Evolutionary conservation across 2,888 invertebrate species (phyloP), one percentile per base, ranked within the genome.

Genomic region (Capitulum mitella): DNA sequence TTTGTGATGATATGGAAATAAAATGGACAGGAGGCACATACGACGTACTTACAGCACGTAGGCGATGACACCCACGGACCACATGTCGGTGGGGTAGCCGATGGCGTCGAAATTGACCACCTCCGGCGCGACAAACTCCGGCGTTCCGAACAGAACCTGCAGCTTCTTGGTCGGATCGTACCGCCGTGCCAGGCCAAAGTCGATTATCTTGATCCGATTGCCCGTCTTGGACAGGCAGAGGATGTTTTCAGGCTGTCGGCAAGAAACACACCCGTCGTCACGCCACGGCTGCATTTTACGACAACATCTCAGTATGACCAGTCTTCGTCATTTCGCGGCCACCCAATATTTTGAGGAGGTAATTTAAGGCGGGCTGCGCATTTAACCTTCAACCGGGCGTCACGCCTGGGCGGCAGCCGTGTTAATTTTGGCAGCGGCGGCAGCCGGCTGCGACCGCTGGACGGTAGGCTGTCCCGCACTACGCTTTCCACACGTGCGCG

Each of bases 91-190:
- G 16, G 93, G 93, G 84, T 92, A 97, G 79, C 94, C 93, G 84
- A 99, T 96, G 84, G 93, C 93, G 85, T 99, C 98, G 86, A 98
- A 99, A 88, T 98, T 98, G 64, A 99, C 96, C 43, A 98, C 97
- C 89, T 99, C 98, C 0, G 98, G 98, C 0, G 98, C 97, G 78
- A 98, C 97, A 85, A 99, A 99, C 87, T 99, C 99, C 0, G 98
- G 98, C 0, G 99, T 99, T 0, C 98, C 99, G 85, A 97, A 98
- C 78, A 98, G 87, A 6, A 98, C 95, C 86, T 95, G 94, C 78
- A 97, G 88, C 84, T 96, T 95, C 88, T 95, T 95, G 84, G 91
- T 91, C 0, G 96, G 95, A 86, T 96, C 94, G 85, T 92, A 97
- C 85, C 93, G 92, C 83, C 97, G 89, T 6, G 99, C 98, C 82